phyloP scores from a whole-genome alignment of 1,140 invertebrate genomes.

The Galleria mellonella region DNA sequence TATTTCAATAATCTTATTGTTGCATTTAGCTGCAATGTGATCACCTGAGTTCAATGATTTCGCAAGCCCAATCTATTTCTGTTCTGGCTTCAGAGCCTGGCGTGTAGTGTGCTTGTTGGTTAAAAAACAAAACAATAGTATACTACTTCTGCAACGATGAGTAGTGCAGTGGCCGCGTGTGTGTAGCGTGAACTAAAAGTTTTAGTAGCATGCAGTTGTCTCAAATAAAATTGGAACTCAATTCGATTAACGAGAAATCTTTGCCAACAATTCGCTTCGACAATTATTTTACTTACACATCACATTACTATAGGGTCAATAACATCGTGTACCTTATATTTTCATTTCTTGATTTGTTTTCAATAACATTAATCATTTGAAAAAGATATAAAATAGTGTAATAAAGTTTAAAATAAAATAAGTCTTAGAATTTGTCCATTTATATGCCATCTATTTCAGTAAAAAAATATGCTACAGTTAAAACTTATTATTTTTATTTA shows the following conservation, averaged over 20 bases:
- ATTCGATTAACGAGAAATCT: conserved; percentile 10
- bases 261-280: conserved; percentile 17
- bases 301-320: conserved; percentile 14
- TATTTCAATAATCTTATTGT: too few species aligned
- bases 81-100: conserved; percentile 36
- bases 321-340: conserved; percentile 1
- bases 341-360: too few species aligned
- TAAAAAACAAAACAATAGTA: neutral
- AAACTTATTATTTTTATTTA: too few species aligned
- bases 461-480: too few species aligned
- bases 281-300: conserved; percentile 7
- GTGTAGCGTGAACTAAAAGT: neutral
- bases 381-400: too few species aligned
- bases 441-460: too few species aligned
- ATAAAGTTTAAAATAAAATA: too few species aligned
- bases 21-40: neutral
- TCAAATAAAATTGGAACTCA: conserved; percentile 28
- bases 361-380: too few species aligned
- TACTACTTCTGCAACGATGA: neutral
- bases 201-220: conserved; percentile 6
- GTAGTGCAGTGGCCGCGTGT: too few species aligned
- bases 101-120: neutral
- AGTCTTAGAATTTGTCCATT: too few species aligned
- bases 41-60: conserved; percentile 45
- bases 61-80: conserved; percentile 53